Evolutionary conservation across 2,888 invertebrate genomes (phyloP).

Genomic region (Unio pictorum): DNA sequence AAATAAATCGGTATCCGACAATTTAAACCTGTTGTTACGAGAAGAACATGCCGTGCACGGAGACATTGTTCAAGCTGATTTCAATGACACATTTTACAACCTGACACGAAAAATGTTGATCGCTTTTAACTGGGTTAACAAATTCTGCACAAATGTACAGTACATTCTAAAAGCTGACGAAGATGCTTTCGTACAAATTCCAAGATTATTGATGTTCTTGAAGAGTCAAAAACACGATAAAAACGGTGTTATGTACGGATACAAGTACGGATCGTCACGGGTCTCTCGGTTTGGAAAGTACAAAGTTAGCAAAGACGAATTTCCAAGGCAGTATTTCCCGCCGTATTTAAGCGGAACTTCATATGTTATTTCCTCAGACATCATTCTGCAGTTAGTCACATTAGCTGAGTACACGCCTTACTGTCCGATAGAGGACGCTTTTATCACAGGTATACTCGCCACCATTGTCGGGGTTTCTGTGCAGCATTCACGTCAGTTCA

Average conservation of each 20-base stretch:
- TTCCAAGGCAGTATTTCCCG: conserved; percentile 41
- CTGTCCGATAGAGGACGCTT: conserved; percentile 56
- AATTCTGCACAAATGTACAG: conserved; percentile 29
- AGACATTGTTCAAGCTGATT: conserved; percentile 40
- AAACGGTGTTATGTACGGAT: conserved; percentile 37
- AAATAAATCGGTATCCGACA: conserved; percentile 3
- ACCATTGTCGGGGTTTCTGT: conserved; percentile 32
- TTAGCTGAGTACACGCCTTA: conserved; percentile 43
- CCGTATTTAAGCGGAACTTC: conserved; percentile 48
- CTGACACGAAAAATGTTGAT: conserved; percentile 38
- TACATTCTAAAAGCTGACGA: conserved; percentile 42
- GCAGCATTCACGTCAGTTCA: conserved; percentile 26
- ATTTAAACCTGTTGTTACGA: conserved; percentile 9
- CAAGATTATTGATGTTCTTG: conserved; percentile 19
- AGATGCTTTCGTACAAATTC: conserved; percentile 40
- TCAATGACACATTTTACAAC: conserved; percentile 38
- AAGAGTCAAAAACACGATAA: conserved; percentile 11
- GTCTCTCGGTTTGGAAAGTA: conserved; percentile 46
- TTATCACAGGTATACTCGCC: conserved; percentile 52
- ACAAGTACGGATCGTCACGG: conserved; percentile 16
- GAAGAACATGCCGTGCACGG: conserved; percentile 25
- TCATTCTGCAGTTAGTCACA: conserved; percentile 30
- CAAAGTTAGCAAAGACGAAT: conserved; percentile 33
- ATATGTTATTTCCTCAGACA: conserved; percentile 47
- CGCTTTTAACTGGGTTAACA: conserved; percentile 35